Base-by-base conservation (phyloP, 2,888 invertebrate genomes). In the Cistogaster globosa region DNA sequence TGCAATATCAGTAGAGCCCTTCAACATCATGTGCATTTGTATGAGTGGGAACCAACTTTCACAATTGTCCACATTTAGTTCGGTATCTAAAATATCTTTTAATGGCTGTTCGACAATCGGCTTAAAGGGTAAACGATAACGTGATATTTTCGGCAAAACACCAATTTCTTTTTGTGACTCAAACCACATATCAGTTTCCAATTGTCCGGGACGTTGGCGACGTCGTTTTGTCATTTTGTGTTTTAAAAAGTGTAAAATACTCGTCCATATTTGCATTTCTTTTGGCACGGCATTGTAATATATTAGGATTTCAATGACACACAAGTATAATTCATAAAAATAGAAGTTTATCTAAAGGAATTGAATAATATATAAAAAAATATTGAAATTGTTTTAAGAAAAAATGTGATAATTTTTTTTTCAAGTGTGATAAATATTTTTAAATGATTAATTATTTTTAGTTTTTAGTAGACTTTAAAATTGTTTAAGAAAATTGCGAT, bases 21-120 rank as follows among this genome's bases (percentile, higher is more conserved):
- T 90, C 0, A 92, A 87, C 7, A 90, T 86, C 9, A 90, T 90
- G 79, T 91, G 91, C 89, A 92, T 89, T 72, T 92, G 89, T 67
- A 93, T 92, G 18, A 93, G 88, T 2, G 93, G 92, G 82, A 92
- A 92, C 92, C 92, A 93, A 72, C 91, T 91, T 71, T 91, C 91
- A 48, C 92, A 93, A 75, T 91, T 92, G 60, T 91, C 92, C n/a
- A 93, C 91, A 84, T 89, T 90, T 0, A 93, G 81, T 85, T 93
- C 93, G 62, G 89, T 89, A 65, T 90, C 93, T 4, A 92, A 87
- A 58, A 91, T 92, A 77, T 91, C 90, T 77, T 91, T 91, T 0
- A 92, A 83, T 0, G 91, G 90, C 22, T 91, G 89, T 48, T 92
- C 90, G 0, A 93, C 90, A 71, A 93, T 89, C 2, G 92, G 91